These are phyloP conservation scores for Castor canadensis DNA, from an alignment of 2,113 vertebrate species.

Conservation along the genomic window DNA sequence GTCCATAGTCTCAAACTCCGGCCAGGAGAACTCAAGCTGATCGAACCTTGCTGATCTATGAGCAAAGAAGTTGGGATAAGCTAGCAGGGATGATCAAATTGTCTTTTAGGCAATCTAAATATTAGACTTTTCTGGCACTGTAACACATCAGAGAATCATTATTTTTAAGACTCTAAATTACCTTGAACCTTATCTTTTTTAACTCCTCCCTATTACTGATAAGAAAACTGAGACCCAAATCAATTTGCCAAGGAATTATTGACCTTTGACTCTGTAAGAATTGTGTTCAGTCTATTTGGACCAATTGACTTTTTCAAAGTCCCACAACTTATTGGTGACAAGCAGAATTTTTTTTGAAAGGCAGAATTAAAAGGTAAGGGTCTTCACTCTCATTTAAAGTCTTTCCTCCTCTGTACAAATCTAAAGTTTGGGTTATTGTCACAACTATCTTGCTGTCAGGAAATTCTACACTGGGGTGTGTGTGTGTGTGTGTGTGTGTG, in stretches of 20 bases:
- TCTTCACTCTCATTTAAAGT: neutral
- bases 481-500: neutral
- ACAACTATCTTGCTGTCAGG: neutral
- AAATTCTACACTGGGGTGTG: neutral
- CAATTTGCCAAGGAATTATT: conserved; percentile 22
- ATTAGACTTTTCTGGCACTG: neutral
- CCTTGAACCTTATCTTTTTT: neutral
- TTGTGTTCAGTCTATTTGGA: neutral
- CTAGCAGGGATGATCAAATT: neutral
- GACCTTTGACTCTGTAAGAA: neutral
- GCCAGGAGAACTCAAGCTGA: neutral
- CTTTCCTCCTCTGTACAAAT: neutral
- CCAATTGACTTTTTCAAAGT: neutral
- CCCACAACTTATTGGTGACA: neutral
- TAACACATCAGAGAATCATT: neutral
- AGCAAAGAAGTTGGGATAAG: neutral
- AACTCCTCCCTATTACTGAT: neutral
- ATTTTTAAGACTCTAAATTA: conserved; percentile 20
- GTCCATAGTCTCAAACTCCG: neutral
- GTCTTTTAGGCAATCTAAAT: neutral
- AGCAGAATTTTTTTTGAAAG: neutral
- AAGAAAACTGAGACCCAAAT: neutral
- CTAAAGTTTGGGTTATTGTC: neutral
- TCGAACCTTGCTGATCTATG: neutral
- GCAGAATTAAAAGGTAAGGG: neutral